These are phyloP conservation scores for Syrphus vitripennis DNA, from an alignment of 2,888 invertebrate genomes.

Conservation along the genomic window DNA sequence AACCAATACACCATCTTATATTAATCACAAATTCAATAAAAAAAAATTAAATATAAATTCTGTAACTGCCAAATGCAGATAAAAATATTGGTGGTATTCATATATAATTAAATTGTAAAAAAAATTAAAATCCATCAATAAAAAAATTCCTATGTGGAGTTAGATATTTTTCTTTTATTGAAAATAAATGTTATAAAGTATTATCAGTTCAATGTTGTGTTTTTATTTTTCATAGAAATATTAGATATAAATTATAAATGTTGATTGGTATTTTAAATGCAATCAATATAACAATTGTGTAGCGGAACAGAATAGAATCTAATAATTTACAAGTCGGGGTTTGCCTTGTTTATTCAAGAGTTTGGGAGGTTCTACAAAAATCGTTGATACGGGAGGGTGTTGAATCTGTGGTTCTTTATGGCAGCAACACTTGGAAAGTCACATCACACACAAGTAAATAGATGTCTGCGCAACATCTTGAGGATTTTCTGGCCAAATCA, in stretches of 20 bases:
- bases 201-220: slow-evolving; percentile 34
- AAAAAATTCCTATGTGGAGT: slow-evolving; percentile 28
- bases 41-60: not conserved
- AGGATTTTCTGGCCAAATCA: too few species aligned
- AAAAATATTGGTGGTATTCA: slow-evolving; percentile 23
- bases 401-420: too few species aligned
- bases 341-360: too few species aligned
- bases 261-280: too few species aligned
- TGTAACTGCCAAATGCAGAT: slow-evolving; percentile 39
- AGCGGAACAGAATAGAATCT: too few species aligned
- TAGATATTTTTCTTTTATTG: slow-evolving; percentile 47
- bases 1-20: slow-evolving; percentile 21
- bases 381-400: too few species aligned
- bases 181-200: slow-evolving; percentile 69
- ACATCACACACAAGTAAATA: too few species aligned
- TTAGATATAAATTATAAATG: not conserved
- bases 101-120: slow-evolving; percentile 24
- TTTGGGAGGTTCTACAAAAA: too few species aligned
- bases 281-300: too few species aligned
- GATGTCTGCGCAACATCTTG: too few species aligned
- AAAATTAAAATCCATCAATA: slow-evolving; percentile 30
- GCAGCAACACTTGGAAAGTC: too few species aligned
- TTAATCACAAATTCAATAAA: slow-evolving; percentile 13
- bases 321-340: too few species aligned
- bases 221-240: not conserved